phyloP scores from a whole-genome alignment of 1,140 invertebrate species.

The Colletes gigas region DNA sequence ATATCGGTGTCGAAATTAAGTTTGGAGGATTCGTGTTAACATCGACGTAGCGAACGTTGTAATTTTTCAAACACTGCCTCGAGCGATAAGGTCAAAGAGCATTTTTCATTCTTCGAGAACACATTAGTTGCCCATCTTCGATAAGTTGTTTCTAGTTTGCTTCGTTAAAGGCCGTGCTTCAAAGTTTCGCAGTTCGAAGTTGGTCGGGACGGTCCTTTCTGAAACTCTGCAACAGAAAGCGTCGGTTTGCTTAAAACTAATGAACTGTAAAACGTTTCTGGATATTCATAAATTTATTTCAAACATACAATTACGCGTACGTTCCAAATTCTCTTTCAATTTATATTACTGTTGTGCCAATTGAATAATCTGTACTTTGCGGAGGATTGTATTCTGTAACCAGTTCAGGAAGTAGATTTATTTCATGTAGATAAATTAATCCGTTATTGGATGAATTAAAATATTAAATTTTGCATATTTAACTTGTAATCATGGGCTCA shows the following conservation, averaged over 20 bases:
- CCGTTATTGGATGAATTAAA: too few relatives aligned
- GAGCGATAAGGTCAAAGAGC: neutral
- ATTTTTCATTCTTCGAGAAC: constrained; percentile 19
- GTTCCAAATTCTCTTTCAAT: too few relatives aligned
- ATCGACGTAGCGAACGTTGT: neutral
- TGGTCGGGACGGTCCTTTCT: constrained; percentile 25
- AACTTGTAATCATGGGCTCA: too few relatives aligned
- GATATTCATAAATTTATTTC: constrained; percentile 21
- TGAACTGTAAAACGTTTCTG: constrained; percentile 2
- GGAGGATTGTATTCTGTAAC: too few relatives aligned
- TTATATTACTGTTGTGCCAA: too few relatives aligned
- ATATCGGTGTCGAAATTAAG: neutral
- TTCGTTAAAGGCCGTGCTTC: neutral
- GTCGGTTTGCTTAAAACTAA: constrained; percentile 36
- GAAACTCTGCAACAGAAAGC: constrained; percentile 43
- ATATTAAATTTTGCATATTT: too few relatives aligned
- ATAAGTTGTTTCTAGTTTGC: neutral
- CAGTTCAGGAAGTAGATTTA: too few relatives aligned
- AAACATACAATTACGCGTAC: neutral
- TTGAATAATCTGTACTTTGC: too few relatives aligned
- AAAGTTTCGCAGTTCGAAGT: constrained; percentile 24
- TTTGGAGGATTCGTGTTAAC: neutral
- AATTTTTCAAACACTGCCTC: neutral
- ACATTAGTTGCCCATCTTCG: neutral
- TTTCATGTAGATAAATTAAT: too few relatives aligned